Conservation (phyloP, 2,888 invertebrate species). For the Hirtodrosophila confusa region DNA sequence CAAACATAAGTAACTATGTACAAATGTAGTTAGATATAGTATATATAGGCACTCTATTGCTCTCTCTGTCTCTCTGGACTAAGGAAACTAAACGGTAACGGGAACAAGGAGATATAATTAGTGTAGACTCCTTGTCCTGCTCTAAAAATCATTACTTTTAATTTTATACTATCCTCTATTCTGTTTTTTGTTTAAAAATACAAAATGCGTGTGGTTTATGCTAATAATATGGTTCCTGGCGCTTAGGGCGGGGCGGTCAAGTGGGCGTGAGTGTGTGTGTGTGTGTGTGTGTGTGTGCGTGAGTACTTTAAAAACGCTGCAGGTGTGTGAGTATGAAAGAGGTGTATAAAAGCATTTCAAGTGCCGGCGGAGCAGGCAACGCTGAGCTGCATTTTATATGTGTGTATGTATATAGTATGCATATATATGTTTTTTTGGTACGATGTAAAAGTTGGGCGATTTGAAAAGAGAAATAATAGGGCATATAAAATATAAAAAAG, state of each 20-base stretch:
- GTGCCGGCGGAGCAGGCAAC: constrained; percentile 51
- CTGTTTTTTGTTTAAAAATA: constrained; percentile 24
- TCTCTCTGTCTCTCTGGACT: not conserved
- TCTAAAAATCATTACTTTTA: constrained; percentile 66
- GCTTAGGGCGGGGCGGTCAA: constrained; percentile 23
- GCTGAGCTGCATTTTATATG: constrained; percentile 17
- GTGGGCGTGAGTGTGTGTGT: constrained; percentile 9
- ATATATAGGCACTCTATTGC: constrained; percentile 27
- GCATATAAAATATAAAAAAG: constrained; percentile 44
- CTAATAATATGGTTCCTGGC: constrained; percentile 53
- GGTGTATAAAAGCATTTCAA: constrained; percentile 56
- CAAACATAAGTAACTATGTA: too few species aligned
- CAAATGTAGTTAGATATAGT: constrained; percentile 1
- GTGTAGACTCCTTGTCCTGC: constrained; percentile 43
- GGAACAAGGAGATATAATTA: constrained; percentile 33
- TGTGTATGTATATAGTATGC: too few species aligned
- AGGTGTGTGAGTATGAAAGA: constrained; percentile 59
- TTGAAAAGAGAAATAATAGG: constrained; percentile 41
- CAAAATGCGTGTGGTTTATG: constrained; percentile 64
- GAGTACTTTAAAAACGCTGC: constrained; percentile 48
- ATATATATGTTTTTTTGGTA: constrained; percentile 11
- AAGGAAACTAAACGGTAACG: constrained; percentile 10
- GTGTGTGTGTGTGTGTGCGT: constrained; percentile 25
- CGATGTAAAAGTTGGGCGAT: constrained; percentile 36
- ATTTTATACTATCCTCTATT: constrained; percentile 14